Evolutionary conservation across 2,797 vertebrate species (phyloP).

Genomic region (Florisuga fusca): DNA sequence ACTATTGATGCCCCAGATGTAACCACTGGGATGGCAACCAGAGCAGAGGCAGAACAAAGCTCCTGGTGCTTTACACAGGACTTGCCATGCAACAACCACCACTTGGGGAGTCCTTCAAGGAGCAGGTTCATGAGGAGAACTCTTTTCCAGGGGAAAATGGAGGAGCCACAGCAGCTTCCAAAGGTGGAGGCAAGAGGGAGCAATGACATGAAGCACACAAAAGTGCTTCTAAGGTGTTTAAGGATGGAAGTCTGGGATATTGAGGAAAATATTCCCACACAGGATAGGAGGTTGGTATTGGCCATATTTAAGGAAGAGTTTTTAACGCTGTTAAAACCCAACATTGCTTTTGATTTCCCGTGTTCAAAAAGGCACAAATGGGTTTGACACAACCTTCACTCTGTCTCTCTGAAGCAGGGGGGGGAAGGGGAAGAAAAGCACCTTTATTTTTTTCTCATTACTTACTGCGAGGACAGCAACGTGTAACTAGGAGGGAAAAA

Average conservation of each 20-base stretch:
- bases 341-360: not conserved
- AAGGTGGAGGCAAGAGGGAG: not conserved
- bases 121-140: not conserved
- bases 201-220: not conserved
- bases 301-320: not conserved
- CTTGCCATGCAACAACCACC: not conserved
- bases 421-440: not conserved
- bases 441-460: constrained; percentile 44
- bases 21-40: not conserved
- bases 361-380: not conserved
- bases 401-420: not conserved
- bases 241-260: not conserved
- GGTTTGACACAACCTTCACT: not conserved
- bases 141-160: not conserved
- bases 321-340: not conserved
- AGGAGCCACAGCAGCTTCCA: not conserved
- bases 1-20: not conserved
- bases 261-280: not conserved
- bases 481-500: constrained; percentile 82
- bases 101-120: not conserved
- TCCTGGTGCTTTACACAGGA: not conserved
- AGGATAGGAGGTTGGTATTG: not conserved
- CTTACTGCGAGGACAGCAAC: constrained; percentile 89
- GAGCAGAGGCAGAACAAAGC: not conserved
- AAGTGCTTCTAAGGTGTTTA: not conserved